Evolutionary conservation across 2,888 invertebrate genomes (phyloP).

Genomic region (Tiliacea citrago): DNA sequence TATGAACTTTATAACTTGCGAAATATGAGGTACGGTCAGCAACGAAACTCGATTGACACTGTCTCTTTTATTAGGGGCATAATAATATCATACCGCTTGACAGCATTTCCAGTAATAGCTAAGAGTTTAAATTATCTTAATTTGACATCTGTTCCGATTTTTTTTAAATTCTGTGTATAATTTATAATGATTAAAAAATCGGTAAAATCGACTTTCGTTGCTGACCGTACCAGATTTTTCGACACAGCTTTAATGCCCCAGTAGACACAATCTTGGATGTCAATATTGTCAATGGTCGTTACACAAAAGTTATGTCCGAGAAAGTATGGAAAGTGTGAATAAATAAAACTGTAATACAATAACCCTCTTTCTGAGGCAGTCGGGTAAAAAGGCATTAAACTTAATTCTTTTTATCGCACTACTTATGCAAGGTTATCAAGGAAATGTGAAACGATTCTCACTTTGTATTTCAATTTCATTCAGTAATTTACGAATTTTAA

Average conservation of each 20-base stretch:
- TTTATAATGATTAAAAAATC: conserved; percentile 10
- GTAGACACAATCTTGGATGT: conserved; percentile 13
- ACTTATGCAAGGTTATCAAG: conserved; percentile 45
- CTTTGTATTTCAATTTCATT: conserved; percentile 41
- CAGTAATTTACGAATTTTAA: conserved; percentile 29
- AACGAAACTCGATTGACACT: neutral
- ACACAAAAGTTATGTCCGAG: conserved; percentile 22
- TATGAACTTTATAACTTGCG: conserved; percentile 26
- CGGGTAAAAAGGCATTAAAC: conserved; percentile 34
- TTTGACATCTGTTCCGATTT: neutral
- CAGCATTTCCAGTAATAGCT: neutral
- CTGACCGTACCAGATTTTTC: conserved; percentile 20
- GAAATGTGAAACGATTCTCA: conserved; percentile 50
- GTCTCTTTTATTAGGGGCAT: too few relatives aligned
- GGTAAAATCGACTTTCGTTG: neutral
- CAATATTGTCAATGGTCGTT: conserved; percentile 22
- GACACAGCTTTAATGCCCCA: neutral
- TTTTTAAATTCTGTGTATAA: neutral
- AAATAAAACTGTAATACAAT: conserved; percentile 43
- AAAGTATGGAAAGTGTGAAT: conserved; percentile 46
- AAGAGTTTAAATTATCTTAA: neutral
- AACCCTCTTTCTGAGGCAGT: too few relatives aligned
- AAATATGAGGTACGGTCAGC: neutral
- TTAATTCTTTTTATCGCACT: conserved; percentile 47
- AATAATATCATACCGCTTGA: neutral